Percentiles rank a stretch among this genome's conserved stretches.
Conservation (phyloP, 1,140 invertebrate species). For the Achroia grisella region DNA sequence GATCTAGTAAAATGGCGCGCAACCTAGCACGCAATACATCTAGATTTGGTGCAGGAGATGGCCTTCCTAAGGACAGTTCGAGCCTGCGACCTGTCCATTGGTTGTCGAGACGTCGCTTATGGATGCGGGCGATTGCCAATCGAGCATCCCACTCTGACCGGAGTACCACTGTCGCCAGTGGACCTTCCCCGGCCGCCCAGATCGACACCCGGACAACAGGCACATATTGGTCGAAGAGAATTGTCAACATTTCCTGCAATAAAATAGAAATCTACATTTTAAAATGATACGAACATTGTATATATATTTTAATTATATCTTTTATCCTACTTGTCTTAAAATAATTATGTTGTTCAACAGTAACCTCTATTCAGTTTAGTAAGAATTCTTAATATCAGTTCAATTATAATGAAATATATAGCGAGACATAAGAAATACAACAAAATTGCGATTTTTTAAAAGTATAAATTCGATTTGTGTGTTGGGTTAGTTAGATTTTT, state of each 20-base stretch:
- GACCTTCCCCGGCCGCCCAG: slow-evolving; percentile 52
- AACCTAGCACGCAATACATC: slow-evolving; percentile 73
- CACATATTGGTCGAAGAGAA: slow-evolving; percentile 54
- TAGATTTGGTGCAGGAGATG: slow-evolving; percentile 78
- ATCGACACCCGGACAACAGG: slow-evolving; percentile 47
- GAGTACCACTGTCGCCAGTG: slow-evolving; percentile 51
- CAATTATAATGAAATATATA: no score
- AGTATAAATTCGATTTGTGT: no score
- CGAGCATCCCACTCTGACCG: slow-evolving; percentile 76
- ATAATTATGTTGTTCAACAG: no score
- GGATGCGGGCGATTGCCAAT: slow-evolving; percentile 86
- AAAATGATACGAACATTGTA: no score
- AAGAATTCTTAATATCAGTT: no score
- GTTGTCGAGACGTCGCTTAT: slow-evolving; percentile 80
- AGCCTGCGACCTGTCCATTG: slow-evolving; percentile 83
- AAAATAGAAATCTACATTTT: slow-evolving; percentile 5
- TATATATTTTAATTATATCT: no score
- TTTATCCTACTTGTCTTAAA: no score
- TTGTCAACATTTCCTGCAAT: slow-evolving; percentile 47
- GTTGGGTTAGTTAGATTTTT: no score
- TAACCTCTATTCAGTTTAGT: no score
- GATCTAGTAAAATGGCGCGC: slow-evolving; percentile 74
- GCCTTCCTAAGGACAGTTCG: slow-evolving; percentile 81
- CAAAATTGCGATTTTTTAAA: no score
- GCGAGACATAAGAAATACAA: no score